These are phyloP conservation scores for Alces alces DNA, from an alignment of 2,113 vertebrate genomes.

Conservation along the genomic window DNA sequence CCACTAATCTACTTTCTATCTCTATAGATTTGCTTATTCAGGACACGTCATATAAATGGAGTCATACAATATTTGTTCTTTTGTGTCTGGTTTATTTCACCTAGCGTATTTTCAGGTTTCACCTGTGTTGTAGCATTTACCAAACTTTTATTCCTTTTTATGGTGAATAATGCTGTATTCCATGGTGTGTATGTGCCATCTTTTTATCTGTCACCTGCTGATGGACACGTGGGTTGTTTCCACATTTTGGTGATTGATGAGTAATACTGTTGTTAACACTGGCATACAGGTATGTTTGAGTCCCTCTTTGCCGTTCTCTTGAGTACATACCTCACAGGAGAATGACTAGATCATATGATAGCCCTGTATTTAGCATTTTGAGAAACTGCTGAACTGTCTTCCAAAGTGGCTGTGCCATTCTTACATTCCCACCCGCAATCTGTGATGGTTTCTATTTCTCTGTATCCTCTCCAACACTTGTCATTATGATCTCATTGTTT, in stretches of 20 bases:
- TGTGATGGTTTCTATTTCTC: background rate
- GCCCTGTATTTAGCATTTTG: background rate
- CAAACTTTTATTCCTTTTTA: background rate
- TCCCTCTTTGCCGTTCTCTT: background rate
- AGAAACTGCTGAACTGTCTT: constrained; percentile 4
- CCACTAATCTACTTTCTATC: background rate
- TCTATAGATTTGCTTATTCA: background rate
- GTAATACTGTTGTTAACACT: background rate
- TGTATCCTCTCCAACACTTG: background rate
- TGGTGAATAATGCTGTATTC: background rate
- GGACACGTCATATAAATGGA: background rate
- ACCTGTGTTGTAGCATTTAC: background rate
- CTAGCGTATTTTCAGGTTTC: background rate
- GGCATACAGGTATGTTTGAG: background rate
- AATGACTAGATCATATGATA: background rate
- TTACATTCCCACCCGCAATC: background rate
- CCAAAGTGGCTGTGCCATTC: background rate
- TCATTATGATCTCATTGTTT: background rate
- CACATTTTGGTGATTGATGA: background rate
- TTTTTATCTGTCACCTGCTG: background rate
- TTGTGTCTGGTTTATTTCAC: background rate
- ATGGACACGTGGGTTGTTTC: background rate
- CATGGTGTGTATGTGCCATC: background rate
- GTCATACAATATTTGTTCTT: background rate
- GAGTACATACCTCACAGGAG: background rate